Base-by-base conservation (phyloP, 2,113 vertebrate species). In the Trinectes maculatus region DNA sequence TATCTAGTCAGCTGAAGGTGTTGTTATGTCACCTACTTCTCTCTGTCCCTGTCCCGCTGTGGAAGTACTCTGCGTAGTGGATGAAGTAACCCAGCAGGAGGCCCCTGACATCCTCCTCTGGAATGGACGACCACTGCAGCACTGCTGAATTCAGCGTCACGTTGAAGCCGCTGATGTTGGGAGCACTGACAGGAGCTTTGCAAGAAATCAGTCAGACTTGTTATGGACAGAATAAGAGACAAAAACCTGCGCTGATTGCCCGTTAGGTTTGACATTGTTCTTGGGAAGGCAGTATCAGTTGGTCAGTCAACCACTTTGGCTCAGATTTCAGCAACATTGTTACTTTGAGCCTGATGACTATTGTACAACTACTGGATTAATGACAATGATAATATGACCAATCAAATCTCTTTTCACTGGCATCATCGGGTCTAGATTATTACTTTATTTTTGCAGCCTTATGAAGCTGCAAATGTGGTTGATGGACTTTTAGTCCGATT, bases 41-140 rank as follows among this genome's bases (percentile, higher is more conserved):
- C 44, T 85, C 73, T 10, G 39, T 22, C 0, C n/a, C 24, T 0
- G 25, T 15, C 54, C 24, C 29, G 1, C 0, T 2, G 18, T 36
- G 16, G 10, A 21, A 31, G 31, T 63, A 65, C 37, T 93, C 88
- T 0, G 2, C 70, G 62, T 78, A 93, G 84, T 74, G 48, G 59
- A 96, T 80, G 8, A 60, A 73, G 68, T 95, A 96, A 26, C 93
- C 94, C 52, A 67, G 83, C 5, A 95, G 91, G 71, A 95, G 93
- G 1, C 95, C 95, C 74, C 87, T 43, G 56, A 83, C 0, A 5
- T 95, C 91, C 34, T 93, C 83, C 6, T 91, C 85, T 26, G 89
- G 70, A 80, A 96, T 90, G 26, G 85, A 1, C 0, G 33, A 79
- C 95, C 95, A 96, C 57, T 81, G 79, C 56, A 96, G 85, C 54